Conservation (phyloP, 2,113 vertebrate species). For the Dendrocopos noguchii region DNA sequence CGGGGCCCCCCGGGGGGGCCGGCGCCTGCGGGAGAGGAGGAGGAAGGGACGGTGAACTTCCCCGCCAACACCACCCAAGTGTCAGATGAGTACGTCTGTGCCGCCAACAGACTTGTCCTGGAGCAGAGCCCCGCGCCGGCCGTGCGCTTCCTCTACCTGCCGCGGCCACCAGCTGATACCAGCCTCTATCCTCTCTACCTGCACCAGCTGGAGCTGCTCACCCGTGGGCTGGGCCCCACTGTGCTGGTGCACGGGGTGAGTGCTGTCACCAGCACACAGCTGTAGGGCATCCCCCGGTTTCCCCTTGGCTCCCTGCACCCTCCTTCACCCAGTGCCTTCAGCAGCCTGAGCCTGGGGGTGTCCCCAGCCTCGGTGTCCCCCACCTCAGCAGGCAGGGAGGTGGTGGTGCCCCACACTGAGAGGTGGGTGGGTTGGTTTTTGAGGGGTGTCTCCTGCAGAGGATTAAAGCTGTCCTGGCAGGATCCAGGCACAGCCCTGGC, state of each 20-base stretch:
- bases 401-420: neutral
- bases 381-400: neutral
- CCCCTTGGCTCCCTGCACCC: neutral
- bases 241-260: conserved; percentile 91
- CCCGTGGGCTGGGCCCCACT: conserved; percentile 86
- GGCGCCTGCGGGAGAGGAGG: neutral
- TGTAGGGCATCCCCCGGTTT: conserved; percentile 56
- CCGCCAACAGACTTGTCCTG: conserved; percentile 85
- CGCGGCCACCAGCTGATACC: conserved; percentile 87
- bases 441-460: neutral
- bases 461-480: conserved; percentile 26
- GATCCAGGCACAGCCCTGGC: neutral
- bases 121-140: conserved; percentile 76
- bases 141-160: conserved; percentile 89
- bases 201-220: conserved; percentile 87
- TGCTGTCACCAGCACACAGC: conserved; percentile 90
- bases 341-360: neutral
- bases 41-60: conserved; percentile 77
- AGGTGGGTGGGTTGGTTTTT: neutral
- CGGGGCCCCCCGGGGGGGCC: neutral
- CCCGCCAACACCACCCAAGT: conserved; percentile 81
- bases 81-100: conserved; percentile 84
- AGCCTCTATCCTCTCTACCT: conserved; percentile 83
- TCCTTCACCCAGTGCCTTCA: conserved; percentile 40
- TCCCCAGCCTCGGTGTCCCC: neutral